These are phyloP conservation scores for Sylvicola fuscatus DNA, from an alignment of 2,888 invertebrate genomes.

Conservation along the genomic window DNA sequence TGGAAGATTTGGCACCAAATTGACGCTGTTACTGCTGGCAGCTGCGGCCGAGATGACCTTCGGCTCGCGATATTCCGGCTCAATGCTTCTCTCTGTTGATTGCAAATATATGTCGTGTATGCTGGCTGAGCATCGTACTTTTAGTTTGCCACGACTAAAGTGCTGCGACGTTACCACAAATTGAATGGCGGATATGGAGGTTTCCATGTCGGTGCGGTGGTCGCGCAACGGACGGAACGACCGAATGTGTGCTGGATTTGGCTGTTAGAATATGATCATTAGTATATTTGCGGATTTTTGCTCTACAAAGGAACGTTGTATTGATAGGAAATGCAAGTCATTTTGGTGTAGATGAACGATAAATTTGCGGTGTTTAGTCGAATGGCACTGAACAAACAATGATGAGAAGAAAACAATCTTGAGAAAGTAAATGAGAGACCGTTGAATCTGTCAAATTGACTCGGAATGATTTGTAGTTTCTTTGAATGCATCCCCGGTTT, in stretches of 20 bases:
- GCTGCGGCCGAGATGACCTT: conserved; percentile 5
- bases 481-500: too few species aligned
- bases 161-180: conserved; percentile 30
- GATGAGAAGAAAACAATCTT: too few species aligned
- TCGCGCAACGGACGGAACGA: conserved; percentile 19
- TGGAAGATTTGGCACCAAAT: conserved; percentile 16
- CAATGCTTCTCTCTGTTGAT: conserved; percentile 41
- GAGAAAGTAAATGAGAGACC: too few species aligned
- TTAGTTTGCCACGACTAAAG: conserved; percentile 31
- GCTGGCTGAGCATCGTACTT: conserved; percentile 39
- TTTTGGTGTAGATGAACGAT: too few species aligned
- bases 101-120: conserved; percentile 44
- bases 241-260: conserved; percentile 19
- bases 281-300: too few species aligned
- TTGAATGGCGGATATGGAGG: conserved; percentile 29
- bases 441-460: too few species aligned
- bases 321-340: too few species aligned
- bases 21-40: conserved; percentile 16
- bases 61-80: conserved; percentile 28
- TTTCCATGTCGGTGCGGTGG: conserved; percentile 23
- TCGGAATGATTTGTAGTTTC: too few species aligned
- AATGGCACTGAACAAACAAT: too few species aligned
- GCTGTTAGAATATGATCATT: too few species aligned
- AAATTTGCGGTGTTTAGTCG: too few species aligned
- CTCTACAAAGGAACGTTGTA: neutral